phyloP scores from a whole-genome alignment of 2,888 invertebrate genomes.

The Mellilla xanthometata region DNA sequence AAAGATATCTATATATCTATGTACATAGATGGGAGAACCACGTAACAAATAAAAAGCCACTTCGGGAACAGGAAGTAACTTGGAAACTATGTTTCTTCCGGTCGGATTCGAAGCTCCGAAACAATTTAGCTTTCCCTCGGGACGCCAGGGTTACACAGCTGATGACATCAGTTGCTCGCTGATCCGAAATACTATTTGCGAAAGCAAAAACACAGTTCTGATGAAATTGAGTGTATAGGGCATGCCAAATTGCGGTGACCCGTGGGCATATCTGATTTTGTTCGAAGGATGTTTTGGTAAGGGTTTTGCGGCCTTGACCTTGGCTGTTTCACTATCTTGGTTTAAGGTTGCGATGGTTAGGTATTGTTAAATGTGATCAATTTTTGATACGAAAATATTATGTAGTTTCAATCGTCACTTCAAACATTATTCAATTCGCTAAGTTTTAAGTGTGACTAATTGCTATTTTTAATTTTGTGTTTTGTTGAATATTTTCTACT shows the following conservation, averaged over 20 bases:
- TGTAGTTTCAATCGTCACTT: too few species aligned
- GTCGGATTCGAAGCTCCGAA: constrained; percentile 20
- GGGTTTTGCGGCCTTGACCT: neutral
- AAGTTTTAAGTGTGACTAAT: too few species aligned
- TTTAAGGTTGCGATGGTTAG: too few species aligned
- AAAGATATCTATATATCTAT: constrained; percentile 1
- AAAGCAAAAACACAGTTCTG: constrained; percentile 41
- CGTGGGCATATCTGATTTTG: neutral
- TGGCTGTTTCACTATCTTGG: too few species aligned
- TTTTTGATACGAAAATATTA: too few species aligned
- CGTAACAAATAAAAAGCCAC: constrained; percentile 32
- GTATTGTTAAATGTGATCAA: too few species aligned
- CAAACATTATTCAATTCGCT: too few species aligned
- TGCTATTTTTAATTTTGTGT: too few species aligned
- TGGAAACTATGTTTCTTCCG: constrained; percentile 28
- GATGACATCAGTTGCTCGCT: constrained; percentile 20
- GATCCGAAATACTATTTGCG: constrained; percentile 35
- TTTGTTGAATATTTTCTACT: too few species aligned
- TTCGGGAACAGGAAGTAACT: constrained; percentile 29
- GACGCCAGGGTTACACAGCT: constrained; percentile 20
- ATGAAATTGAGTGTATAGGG: constrained; percentile 3
- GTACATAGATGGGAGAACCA: constrained; percentile 6
- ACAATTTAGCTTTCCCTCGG: constrained; percentile 29
- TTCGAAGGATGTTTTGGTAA: neutral
- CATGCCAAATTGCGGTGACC: neutral